Evolutionary conservation across 2,113 vertebrate genomes (phyloP).

Genomic region (Serilophus lunatus): DNA sequence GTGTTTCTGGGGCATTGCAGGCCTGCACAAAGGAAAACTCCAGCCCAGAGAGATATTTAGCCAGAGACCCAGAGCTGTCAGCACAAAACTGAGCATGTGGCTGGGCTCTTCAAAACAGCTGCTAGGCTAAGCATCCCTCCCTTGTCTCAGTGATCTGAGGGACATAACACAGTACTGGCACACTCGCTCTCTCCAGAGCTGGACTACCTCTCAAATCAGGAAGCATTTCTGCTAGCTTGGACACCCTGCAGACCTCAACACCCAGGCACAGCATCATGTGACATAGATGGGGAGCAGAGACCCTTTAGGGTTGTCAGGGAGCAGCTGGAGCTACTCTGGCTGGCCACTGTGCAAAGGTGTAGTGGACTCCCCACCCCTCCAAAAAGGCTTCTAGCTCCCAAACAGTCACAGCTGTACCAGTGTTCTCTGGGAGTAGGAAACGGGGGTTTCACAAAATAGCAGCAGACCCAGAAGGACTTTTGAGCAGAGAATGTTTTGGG

Average conservation of each 20-base stretch:
- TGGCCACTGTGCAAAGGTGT: background rate
- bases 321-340: background rate
- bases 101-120: background rate
- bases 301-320: background rate
- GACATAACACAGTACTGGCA: background rate
- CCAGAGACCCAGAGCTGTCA: background rate
- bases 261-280: background rate
- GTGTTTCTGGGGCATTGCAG: background rate
- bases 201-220: background rate
- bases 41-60: background rate
- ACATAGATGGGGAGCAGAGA: background rate
- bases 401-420: fast-evolving
- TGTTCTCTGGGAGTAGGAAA: background rate
- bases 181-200: background rate
- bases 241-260: background rate
- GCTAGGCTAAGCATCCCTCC: background rate
- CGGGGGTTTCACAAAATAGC: background rate
- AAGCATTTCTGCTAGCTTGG: background rate
- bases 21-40: background rate
- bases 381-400: background rate
- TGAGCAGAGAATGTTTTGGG: background rate
- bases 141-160: background rate
- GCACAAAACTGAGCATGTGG: background rate
- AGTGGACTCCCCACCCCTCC: background rate
- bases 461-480: background rate